phyloP scores from a whole-genome alignment of 2,113 vertebrate genomes.

The Heliornis fulica region DNA sequence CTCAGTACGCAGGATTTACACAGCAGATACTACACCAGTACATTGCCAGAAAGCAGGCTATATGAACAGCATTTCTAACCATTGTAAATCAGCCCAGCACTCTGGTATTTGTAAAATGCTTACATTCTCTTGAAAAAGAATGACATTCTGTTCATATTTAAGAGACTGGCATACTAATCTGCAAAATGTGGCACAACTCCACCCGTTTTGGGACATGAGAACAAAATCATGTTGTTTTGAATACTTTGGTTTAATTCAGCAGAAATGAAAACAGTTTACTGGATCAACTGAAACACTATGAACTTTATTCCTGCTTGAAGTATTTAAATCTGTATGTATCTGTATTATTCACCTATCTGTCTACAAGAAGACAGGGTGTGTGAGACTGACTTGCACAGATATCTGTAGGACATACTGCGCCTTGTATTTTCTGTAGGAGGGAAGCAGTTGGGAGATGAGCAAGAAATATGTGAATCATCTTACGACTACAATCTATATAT shows the following conservation, averaged over 20 bases:
- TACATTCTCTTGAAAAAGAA: not conserved
- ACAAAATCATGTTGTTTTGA: not conserved
- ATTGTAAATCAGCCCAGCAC: not conserved
- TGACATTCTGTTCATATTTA: not conserved
- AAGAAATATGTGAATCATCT: constrained; percentile 49
- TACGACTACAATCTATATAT: constrained; percentile 21
- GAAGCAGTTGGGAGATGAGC: constrained; percentile 40
- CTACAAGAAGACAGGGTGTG: constrained; percentile 14
- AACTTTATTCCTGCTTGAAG: not conserved
- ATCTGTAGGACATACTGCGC: not conserved
- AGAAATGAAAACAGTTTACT: not conserved
- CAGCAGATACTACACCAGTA: not conserved
- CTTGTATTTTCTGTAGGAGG: constrained; percentile 24
- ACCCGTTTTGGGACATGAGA: not conserved
- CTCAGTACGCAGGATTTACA: not conserved
- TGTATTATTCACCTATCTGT: constrained; percentile 1
- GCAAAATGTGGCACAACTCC: not conserved
- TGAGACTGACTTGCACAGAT: constrained; percentile 13
- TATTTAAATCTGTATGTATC: constrained; percentile 16
- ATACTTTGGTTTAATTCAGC: not conserved
- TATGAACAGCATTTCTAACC: not conserved
- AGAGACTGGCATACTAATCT: not conserved
- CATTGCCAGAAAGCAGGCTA: not conserved
- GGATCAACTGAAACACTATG: not conserved
- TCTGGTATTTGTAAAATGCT: not conserved